A percentile compares a stretch with the other conserved stretches of the same genome.
Conservation (phyloP, 2,888 invertebrate genomes). For the Thelaira solivaga region DNA sequence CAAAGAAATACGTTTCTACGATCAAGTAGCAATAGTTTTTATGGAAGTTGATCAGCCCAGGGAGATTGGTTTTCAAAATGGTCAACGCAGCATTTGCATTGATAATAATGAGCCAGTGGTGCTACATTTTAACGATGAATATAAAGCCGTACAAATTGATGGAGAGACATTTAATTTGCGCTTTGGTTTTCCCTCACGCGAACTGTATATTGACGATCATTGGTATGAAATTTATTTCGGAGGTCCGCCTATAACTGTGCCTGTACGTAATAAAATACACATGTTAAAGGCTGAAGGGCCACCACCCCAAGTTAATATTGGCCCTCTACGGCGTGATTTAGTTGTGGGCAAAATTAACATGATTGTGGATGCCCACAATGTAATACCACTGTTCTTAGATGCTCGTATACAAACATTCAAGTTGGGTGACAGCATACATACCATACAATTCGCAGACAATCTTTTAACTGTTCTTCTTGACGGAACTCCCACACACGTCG, state of each 20-base stretch:
- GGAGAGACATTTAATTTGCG: constrained; percentile 87
- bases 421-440: constrained; percentile 84
- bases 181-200: constrained; percentile 94
- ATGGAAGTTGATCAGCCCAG: constrained; percentile 91
- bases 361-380: constrained; percentile 87
- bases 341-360: constrained; percentile 90
- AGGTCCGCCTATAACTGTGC: constrained; percentile 88
- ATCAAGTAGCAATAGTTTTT: constrained; percentile 89
- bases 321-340: constrained; percentile 87
- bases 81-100: constrained; percentile 84
- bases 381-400: constrained; percentile 89
- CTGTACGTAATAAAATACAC: constrained; percentile 87
- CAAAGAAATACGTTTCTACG: constrained; percentile 89
- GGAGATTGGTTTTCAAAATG: constrained; percentile 90
- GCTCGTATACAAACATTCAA: constrained; percentile 88
- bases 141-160: constrained; percentile 85
- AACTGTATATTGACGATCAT: constrained; percentile 91
- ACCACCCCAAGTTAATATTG: constrained; percentile 95
- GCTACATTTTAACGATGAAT: constrained; percentile 82
- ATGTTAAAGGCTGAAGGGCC: constrained; percentile 91
- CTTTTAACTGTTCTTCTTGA: constrained; percentile 87
- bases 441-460: constrained; percentile 88
- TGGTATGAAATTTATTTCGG: constrained; percentile 96
- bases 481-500: constrained; percentile 86
- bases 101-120: constrained; percentile 86